These are phyloP conservation scores for Anaspis maculata DNA, from an alignment of 2,888 invertebrate species.

Conservation along the genomic window DNA sequence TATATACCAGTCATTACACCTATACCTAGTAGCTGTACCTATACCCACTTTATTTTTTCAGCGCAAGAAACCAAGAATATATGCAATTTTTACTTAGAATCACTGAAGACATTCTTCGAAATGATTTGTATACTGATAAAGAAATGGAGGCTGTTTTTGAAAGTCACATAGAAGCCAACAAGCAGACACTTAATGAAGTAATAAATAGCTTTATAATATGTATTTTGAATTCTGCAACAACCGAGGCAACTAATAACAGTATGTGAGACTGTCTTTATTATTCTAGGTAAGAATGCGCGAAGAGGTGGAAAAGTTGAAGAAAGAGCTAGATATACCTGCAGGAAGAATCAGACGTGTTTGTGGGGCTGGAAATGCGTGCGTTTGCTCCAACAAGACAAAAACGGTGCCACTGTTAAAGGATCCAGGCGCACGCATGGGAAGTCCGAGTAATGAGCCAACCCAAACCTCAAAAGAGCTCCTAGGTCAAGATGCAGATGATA, in stretches of 20 bases:
- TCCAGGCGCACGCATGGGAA: too few species aligned
- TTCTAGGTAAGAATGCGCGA: constrained; percentile 22
- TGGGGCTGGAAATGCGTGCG: too few species aligned
- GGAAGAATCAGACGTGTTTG: too few species aligned
- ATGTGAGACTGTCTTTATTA: neutral
- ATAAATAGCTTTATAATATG: constrained; percentile 1
- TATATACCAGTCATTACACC: too few species aligned
- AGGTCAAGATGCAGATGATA: too few species aligned
- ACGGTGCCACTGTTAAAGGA: too few species aligned
- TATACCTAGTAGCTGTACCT: too few species aligned
- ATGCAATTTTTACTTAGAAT: constrained; percentile 40
- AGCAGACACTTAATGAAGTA: constrained; percentile 42
- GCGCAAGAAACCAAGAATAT: constrained; percentile 33
- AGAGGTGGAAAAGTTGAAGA: constrained; percentile 4
- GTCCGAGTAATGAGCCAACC: too few species aligned
- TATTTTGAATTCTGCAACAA: neutral
- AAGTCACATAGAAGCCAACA: constrained; percentile 45
- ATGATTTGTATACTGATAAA: constrained; percentile 46
- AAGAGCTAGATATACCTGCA: constrained; percentile 4
- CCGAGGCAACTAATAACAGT: neutral
- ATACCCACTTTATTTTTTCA: neutral
- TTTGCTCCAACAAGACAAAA: too few species aligned
- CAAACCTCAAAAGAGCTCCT: too few species aligned
- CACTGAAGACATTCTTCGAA: constrained; percentile 49
- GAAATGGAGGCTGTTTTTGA: constrained; percentile 46